Conservation (phyloP, 2,888 invertebrate genomes). For the Tenthredo livida region DNA sequence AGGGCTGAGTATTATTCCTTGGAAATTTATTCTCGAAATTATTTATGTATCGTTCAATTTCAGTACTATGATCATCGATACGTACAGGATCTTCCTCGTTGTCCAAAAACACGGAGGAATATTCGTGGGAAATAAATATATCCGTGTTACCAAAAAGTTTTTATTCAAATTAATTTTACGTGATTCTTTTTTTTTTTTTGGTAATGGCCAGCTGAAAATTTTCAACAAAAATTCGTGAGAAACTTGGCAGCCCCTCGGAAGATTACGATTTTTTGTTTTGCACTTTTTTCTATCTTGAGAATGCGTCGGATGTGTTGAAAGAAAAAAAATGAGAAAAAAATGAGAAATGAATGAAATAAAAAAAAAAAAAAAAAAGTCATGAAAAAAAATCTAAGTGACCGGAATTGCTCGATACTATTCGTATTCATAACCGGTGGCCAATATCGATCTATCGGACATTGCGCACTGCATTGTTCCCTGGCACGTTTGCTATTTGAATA, state of each 20-base stretch:
- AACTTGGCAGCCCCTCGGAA: background rate
- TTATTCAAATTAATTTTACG: background rate
- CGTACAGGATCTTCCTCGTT: background rate
- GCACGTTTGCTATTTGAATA: conserved; percentile 72
- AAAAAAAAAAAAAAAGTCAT: conserved; percentile 58
- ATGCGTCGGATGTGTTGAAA: conserved; percentile 41
- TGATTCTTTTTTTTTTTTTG: background rate
- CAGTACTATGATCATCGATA: background rate
- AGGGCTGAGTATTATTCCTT: background rate
- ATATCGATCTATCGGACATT: conserved; percentile 61
- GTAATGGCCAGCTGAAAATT: conserved; percentile 37
- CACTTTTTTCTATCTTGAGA: background rate
- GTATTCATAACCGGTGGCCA: conserved; percentile 67
- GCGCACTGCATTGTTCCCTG: conserved; percentile 60
- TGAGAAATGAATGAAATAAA: conserved; percentile 51
- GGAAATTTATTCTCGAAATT: background rate
- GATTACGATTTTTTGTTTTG: conserved; percentile 34
- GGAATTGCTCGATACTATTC: conserved; percentile 60
- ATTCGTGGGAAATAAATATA: background rate
- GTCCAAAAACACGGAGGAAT: background rate
- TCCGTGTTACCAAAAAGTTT: background rate
- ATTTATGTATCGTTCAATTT: background rate
- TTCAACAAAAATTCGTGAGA: conserved; percentile 47
- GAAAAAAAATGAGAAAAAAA: conserved; percentile 45
- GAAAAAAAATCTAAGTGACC: conserved; percentile 65